phyloP scores from a whole-genome alignment of 2,888 invertebrate species.

The Sylvicola fuscatus region DNA sequence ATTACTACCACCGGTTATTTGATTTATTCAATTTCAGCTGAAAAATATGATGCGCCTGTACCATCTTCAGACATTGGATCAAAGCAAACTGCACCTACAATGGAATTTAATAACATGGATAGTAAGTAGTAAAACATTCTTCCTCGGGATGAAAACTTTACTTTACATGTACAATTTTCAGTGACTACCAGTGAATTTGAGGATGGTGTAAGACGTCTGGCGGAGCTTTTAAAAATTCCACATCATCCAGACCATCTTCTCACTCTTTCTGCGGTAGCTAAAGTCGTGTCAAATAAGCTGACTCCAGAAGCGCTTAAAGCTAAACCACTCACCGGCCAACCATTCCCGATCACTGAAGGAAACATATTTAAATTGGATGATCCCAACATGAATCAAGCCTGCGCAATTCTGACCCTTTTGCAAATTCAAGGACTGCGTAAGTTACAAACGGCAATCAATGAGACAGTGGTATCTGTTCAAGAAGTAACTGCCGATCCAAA shows the following conservation, averaged over 20 bases:
- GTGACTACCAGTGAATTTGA: constrained; percentile 60
- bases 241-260: constrained; percentile 56
- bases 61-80: background rate
- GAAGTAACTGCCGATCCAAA: constrained; percentile 88
- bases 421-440: constrained; percentile 27
- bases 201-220: constrained; percentile 57
- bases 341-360: constrained; percentile 44
- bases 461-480: constrained; percentile 83
- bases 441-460: constrained; percentile 85
- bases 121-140: constrained; percentile 33
- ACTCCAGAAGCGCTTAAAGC: constrained; percentile 26
- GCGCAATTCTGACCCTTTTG: constrained; percentile 53
- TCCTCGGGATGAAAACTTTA: constrained; percentile 5
- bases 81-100: constrained; percentile 35
- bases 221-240: constrained; percentile 56
- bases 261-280: constrained; percentile 3
- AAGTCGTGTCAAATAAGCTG: constrained; percentile 7
- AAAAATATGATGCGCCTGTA: background rate
- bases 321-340: constrained; percentile 28
- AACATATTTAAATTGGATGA: constrained; percentile 47
- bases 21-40: constrained; percentile 1
- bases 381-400: constrained; percentile 42
- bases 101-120: constrained; percentile 66
- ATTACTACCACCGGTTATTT: too few relatives aligned
- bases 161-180: constrained; percentile 26